These are phyloP conservation scores for Glaucidium brasilianum DNA, from an alignment of 2,113 vertebrate species.

Conservation along the genomic window DNA sequence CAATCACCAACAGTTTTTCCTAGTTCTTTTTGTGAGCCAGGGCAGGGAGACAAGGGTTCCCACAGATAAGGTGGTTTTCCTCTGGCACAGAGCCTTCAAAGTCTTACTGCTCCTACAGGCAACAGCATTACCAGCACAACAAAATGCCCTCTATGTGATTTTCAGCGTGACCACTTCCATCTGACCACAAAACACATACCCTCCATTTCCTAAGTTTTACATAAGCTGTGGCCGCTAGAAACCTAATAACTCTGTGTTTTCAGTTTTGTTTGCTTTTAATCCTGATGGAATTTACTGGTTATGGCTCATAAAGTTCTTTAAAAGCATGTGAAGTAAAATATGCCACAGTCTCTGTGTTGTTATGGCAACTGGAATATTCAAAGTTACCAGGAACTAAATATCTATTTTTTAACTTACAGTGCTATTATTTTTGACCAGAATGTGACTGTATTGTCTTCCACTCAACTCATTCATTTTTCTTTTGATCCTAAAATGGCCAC, in stretches of 20 bases:
- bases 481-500: background rate
- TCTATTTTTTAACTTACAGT: background rate
- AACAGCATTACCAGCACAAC: background rate
- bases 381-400: background rate
- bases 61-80: background rate
- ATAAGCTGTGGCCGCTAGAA: background rate
- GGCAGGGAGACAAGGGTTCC: background rate
- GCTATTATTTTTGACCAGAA: background rate
- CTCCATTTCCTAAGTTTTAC: background rate
- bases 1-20: background rate
- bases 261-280: slow-evolving; percentile 4
- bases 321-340: slow-evolving; percentile 16
- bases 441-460: background rate
- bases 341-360: background rate
- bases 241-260: background rate
- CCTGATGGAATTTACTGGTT: slow-evolving; percentile 11
- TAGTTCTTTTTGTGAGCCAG: background rate
- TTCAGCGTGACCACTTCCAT: background rate
- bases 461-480: background rate
- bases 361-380: slow-evolving; percentile 33
- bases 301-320: slow-evolving; percentile 18
- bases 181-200: background rate
- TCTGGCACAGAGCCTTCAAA: background rate
- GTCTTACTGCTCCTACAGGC: background rate
- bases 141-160: background rate